phyloP scores from a whole-genome alignment of 2,113 vertebrate genomes.

The Theristicus caerulescens region DNA sequence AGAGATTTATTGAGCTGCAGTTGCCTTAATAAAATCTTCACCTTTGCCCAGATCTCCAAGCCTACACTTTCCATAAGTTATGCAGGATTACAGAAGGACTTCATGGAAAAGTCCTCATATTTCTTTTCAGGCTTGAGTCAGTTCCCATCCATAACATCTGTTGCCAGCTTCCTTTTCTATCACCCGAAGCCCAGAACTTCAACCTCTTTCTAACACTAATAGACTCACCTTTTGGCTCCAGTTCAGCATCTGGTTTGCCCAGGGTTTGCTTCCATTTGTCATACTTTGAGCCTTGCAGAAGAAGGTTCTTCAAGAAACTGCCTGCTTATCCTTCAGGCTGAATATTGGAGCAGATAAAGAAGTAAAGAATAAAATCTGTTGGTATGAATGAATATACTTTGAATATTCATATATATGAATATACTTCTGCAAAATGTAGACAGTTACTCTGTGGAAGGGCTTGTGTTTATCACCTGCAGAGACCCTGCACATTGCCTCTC shows the following conservation, averaged over 20 bases:
- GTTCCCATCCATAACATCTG: neutral
- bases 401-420: neutral
- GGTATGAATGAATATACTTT: neutral
- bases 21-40: conserved; percentile 28
- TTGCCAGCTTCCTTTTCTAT: neutral
- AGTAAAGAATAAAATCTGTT: neutral
- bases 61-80: neutral
- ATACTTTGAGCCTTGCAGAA: neutral
- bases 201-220: neutral
- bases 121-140: neutral
- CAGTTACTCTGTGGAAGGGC: neutral
- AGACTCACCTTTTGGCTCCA: neutral
- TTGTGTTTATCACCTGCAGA: neutral
- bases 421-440: neutral
- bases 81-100: neutral
- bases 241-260: neutral
- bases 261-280: neutral
- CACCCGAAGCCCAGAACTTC: neutral
- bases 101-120: neutral
- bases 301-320: neutral
- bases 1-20: conserved; percentile 1
- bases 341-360: neutral
- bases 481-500: neutral
- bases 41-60: neutral
- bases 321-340: neutral